Percentiles rank a stretch among this genome's conserved stretches.
phyloP scores from a whole-genome alignment of 2,888 invertebrate genomes.

The Diogma glabrata region DNA sequence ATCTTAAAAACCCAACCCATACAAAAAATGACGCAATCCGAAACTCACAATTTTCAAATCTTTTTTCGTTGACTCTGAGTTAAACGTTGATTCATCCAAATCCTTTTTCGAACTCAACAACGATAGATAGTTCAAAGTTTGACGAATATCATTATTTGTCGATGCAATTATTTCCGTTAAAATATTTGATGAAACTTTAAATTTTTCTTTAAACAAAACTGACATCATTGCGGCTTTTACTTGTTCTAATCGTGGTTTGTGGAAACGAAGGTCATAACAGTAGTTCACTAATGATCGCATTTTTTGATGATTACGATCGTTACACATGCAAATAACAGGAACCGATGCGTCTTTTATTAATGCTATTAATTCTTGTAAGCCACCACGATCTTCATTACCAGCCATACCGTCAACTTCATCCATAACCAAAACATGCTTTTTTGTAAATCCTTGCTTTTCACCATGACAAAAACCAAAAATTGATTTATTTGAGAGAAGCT shows the following conservation, averaged over 20 bases:
- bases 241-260: conserved; percentile 75
- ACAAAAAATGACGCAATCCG: too few species aligned
- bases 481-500: conserved; percentile 65
- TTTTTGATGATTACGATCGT: conserved; percentile 87
- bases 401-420: conserved; percentile 99
- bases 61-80: conserved; percentile 56
- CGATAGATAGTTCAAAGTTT: conserved; percentile 81
- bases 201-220: conserved; percentile 80
- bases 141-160: conserved; percentile 87
- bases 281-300: conserved; percentile 87
- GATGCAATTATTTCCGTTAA: conserved; percentile 72
- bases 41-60: conserved; percentile 63
- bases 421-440: conserved; percentile 92
- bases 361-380: conserved; percentile 84
- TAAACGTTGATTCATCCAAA: conserved; percentile 39
- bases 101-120: conserved; percentile 56
- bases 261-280: conserved; percentile 85
- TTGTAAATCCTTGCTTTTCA: conserved; percentile 42
- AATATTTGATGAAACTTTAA: conserved; percentile 66
- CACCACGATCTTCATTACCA: conserved; percentile 97
- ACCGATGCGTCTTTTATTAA: conserved; percentile 80
- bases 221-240: conserved; percentile 86
- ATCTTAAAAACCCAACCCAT: neutral
- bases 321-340: conserved; percentile 95
- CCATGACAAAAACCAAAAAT: conserved; percentile 59